Evolutionary conservation across 2,797 vertebrate genomes (phyloP).

Genomic region (Aulostomus chinensis): DNA sequence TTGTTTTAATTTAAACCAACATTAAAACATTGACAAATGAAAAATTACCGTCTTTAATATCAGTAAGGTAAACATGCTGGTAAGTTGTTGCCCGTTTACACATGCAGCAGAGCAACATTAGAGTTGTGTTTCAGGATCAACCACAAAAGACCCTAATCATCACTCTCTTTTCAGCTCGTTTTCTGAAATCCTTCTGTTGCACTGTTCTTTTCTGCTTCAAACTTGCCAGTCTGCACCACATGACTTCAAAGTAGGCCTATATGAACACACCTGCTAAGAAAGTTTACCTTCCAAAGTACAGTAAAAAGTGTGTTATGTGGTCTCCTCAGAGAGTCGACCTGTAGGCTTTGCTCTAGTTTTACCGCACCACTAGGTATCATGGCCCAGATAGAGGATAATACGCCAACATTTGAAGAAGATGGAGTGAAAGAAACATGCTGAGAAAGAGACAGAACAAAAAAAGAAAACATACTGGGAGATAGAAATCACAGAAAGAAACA

Average conservation of each 20-base stretch:
- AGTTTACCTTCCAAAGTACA: constrained; percentile 61
- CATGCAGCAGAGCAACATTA: no score
- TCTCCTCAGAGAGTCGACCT: constrained; percentile 70
- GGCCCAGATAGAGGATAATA: constrained; percentile 72
- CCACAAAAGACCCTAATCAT: no score
- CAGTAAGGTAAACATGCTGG: no score
- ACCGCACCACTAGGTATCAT: constrained; percentile 67
- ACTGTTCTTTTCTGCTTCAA: background rate
- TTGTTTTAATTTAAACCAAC: no score
- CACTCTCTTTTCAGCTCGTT: no score
- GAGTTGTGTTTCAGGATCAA: no score
- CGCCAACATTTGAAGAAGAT: constrained; percentile 8
- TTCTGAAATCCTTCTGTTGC: background rate
- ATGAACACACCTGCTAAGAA: constrained; percentile 45
- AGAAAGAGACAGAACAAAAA: constrained; percentile 1
- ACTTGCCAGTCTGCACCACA: constrained; percentile 3
- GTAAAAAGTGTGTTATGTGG: constrained; percentile 63
- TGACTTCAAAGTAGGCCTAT: constrained; percentile 46
- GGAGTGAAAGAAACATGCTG: constrained; percentile 1
- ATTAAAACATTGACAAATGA: no score
- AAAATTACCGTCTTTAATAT: no score
- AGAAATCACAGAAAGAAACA: constrained; percentile 13
- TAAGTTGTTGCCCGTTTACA: no score
- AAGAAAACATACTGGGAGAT: constrained; percentile 8
- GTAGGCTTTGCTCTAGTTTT: constrained; percentile 73